phyloP scores from a whole-genome alignment of 2,797 vertebrate species.

The Acrossocheilus fasciatus region DNA sequence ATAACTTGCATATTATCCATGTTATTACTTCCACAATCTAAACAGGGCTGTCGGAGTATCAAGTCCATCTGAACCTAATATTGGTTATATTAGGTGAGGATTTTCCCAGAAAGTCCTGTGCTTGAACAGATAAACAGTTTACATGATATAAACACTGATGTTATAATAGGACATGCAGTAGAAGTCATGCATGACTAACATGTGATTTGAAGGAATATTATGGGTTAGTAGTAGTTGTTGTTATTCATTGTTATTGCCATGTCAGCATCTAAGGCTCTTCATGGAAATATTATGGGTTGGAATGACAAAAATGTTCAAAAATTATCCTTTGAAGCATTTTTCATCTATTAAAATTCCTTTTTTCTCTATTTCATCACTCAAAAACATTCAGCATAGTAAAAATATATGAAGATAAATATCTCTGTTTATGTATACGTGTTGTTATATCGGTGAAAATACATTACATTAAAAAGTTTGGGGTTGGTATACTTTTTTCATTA shows the following conservation, averaged over 20 bases:
- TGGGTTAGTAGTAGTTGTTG: background rate
- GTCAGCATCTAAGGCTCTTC: background rate
- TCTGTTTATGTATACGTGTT: background rate
- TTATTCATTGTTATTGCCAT: background rate
- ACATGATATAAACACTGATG: background rate
- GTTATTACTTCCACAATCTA: slow-evolving; percentile 10
- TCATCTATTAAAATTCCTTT: background rate
- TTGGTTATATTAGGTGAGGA: background rate
- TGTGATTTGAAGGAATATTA: background rate
- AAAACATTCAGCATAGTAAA: background rate
- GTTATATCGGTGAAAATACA: background rate
- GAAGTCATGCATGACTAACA: background rate
- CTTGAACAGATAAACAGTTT: background rate
- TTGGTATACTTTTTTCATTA: background rate
- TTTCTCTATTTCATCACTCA: background rate
- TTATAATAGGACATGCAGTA: background rate
- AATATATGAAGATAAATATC: background rate
- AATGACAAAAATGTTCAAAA: background rate
- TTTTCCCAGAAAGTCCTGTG: background rate
- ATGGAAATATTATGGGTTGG: background rate
- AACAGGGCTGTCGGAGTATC: background rate
- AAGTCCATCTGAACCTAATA: background rate
- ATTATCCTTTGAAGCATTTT: background rate
- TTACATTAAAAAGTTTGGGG: background rate
- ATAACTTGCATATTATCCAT: slow-evolving; percentile 10